Evolutionary conservation across 2,113 vertebrate genomes (phyloP).

Genomic region (Vulpes lagopus): DNA sequence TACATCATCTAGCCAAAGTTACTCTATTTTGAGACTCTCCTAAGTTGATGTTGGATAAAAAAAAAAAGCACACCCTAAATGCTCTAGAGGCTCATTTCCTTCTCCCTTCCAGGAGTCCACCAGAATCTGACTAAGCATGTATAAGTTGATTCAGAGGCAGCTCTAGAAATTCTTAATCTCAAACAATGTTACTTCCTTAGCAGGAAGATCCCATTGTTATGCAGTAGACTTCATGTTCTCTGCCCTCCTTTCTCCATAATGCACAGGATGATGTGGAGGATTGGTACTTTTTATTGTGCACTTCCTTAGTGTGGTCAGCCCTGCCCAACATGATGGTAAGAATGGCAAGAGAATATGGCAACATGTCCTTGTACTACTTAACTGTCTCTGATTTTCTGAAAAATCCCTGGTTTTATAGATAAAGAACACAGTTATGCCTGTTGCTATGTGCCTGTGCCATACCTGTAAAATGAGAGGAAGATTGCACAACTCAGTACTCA

Average conservation of each 20-base stretch:
- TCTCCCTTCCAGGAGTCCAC: not conserved
- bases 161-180: not conserved
- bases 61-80: not conserved
- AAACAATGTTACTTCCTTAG: not conserved
- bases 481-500: not conserved
- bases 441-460: not conserved
- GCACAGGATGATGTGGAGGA: too few species aligned
- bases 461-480: not conserved
- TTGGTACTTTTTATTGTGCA: too few species aligned
- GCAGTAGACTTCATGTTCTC: accelerated
- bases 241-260: not conserved
- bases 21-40: not conserved
- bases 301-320: not conserved
- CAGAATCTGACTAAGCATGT: not conserved
- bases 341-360: not conserved
- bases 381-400: not conserved
- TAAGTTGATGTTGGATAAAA: not conserved
- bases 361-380: accelerated
- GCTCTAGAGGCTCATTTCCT: not conserved
- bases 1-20: not conserved
- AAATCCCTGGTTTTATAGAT: not conserved
- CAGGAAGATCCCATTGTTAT: not conserved
- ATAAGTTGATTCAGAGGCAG: not conserved
- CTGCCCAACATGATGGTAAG: not conserved
- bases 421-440: accelerated